These are phyloP conservation scores for Neodontobutis hainanensis DNA, from an alignment of 2,113 vertebrate genomes.

Conservation along the genomic window DNA sequence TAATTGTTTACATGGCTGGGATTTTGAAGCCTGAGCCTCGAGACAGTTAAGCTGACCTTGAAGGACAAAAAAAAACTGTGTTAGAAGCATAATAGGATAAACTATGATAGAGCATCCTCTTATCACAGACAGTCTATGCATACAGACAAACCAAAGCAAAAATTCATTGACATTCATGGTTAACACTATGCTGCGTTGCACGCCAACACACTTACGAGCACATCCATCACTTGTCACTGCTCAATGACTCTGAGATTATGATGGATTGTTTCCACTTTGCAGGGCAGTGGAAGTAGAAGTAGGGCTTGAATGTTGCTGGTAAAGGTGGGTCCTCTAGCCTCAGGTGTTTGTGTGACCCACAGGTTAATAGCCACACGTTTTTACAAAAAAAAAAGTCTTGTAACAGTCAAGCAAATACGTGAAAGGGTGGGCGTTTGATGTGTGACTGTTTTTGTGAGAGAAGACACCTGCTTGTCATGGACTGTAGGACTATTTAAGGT, in stretches of 20 bases:
- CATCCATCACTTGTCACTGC: constrained; percentile 64
- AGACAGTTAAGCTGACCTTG: constrained; percentile 45
- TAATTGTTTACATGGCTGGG: constrained; percentile 39
- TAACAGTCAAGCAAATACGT: constrained; percentile 9
- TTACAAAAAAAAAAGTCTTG: constrained; percentile 40
- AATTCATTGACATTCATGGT: constrained; percentile 32
- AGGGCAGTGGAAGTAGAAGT: constrained; percentile 12
- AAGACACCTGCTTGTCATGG: neutral
- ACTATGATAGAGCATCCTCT: constrained; percentile 23
- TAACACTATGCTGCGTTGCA: neutral
- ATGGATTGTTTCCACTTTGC: constrained; percentile 52
- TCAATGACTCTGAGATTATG: constrained; percentile 41
- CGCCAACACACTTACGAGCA: constrained; percentile 1
- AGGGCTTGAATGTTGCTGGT: constrained; percentile 17
- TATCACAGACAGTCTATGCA: constrained; percentile 22
- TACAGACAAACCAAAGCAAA: neutral
- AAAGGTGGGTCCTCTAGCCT: constrained; percentile 21
- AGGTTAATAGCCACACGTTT: constrained; percentile 60
- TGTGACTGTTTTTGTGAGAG: neutral
- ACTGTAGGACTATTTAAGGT: no score
- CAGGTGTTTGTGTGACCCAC: constrained; percentile 33
- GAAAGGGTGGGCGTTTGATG: constrained; percentile 6
- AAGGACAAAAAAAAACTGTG: constrained; percentile 47
- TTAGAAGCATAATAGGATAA: constrained; percentile 49
- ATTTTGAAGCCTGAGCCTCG: constrained; percentile 40